phyloP scores from a whole-genome alignment of 2,797 vertebrate genomes.

The Lepidocolaptes lacrymiger region DNA sequence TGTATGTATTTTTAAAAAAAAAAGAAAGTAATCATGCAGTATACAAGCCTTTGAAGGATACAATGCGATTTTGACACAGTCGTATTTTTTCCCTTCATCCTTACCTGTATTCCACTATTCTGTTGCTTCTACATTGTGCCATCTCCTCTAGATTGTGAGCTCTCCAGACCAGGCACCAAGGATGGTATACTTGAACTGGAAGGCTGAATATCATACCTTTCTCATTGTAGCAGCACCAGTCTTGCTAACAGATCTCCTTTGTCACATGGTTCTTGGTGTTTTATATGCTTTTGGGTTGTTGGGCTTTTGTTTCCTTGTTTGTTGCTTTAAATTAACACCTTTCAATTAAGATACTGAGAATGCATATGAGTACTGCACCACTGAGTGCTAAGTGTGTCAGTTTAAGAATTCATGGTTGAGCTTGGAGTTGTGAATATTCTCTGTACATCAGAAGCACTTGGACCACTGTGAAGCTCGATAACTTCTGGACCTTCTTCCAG shows the following conservation, averaged over 20 bases:
- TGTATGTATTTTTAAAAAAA: neutral
- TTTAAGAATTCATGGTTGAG: neutral
- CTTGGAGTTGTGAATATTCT: neutral
- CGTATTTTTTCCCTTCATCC: neutral
- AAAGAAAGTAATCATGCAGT: neutral
- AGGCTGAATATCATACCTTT: neutral
- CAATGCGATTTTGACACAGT: neutral
- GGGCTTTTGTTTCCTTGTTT: neutral
- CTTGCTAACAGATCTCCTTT: neutral
- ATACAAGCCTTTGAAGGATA: neutral
- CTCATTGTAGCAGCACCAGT: neutral
- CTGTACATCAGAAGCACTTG: neutral
- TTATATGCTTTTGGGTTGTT: neutral
- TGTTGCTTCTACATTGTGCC: neutral
- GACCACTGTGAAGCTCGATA: neutral
- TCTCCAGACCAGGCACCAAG: conserved; percentile 39
- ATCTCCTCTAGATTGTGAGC: conserved; percentile 36
- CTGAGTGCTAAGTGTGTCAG: neutral
- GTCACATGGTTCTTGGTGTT: neutral
- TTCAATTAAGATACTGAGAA: neutral
- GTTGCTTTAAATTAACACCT: neutral
- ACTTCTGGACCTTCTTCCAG: conserved; percentile 24
- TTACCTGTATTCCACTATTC: neutral
- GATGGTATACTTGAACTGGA: fast-evolving
- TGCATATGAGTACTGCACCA: neutral